Evolutionary conservation across 2,888 invertebrate species (phyloP), one percentile per base, ranked within the genome.

Genomic region (Halocaridina rubra): DNA sequence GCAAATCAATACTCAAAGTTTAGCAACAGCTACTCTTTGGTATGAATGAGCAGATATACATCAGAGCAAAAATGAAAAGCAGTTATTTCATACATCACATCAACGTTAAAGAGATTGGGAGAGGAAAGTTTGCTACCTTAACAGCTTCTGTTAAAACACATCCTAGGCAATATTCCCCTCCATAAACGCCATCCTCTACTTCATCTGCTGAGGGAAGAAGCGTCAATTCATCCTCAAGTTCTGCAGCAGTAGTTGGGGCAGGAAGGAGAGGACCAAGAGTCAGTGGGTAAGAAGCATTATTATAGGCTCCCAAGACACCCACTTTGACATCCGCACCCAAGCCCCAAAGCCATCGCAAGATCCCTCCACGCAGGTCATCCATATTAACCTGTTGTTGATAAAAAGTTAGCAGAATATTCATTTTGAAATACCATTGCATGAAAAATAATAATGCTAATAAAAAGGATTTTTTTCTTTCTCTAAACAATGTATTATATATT

Each of bases 341-440:
- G 22, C 87, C 85, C 80, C 85, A 87, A 77, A 87, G 61, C 87
- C 87, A 87, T 2, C 87, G 85, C 39, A 87, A 19, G 32, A 87
- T 75, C 3, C 85, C 87, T 7, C 87, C 87, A 32, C 87, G 30
- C 5, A 85, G 77, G 46, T 53, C 76, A 24, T 87, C 85, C 77
- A 87, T 79, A 24, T 79, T 61, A 3, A 85, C 85, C 87, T 87
- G 77, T 19, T 27, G 46, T 3, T n/a, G n/a, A n/a, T n/a, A n/a
- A n/a, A n/a, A n/a, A n/a, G n/a, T n/a, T n/a, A n/a, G n/a, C n/a
- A n/a, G n/a, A n/a, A n/a, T n/a, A n/a, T n/a, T n/a, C n/a, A n/a
- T n/a, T n/a, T n/a, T n/a, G n/a, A n/a, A n/a, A n/a, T n/a, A n/a
- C n/a, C n/a, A n/a, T n/a, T n/a, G n/a, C n/a, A n/a, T n/a, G n/a